Evolutionary conservation across 2,888 invertebrate genomes (phyloP), one percentile per base, ranked within the genome.

Genomic region (Tethea ocularis): DNA sequence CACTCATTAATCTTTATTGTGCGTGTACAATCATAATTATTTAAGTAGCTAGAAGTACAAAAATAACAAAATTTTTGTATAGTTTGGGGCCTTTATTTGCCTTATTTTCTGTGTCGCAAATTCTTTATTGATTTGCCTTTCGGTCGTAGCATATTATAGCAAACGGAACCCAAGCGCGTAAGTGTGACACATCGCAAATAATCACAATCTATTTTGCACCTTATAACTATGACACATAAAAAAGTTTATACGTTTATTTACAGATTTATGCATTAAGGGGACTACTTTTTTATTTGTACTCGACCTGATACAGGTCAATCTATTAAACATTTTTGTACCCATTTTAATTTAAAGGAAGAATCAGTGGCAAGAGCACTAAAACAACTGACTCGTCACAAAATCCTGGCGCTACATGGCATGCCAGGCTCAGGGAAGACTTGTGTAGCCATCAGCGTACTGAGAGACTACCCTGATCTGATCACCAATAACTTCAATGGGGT

Each of bases 341-440:
- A 33, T 41, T 59, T 71, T 74, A 1, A 74, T 58, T 71, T 74
- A 1, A 73, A 95, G 95, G 93, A 94, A 69, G 66, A 83, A 61
- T 82, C 89, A 67, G 86, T 96, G 52, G 90, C 88, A 52, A 63
- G 71, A n/a, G 88, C 87, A 57, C 77, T 96, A 38, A 78, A 78
- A 56, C 72, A 76, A 1, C 77, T 96, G 23, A 74, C 87, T 26
- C 91, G 94, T 6, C 93, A 94, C 66, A 91, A 94, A 62, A 94
- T 95, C 64, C 83, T 96, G 2, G 95, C 94, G 0, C 87, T 96
- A 15, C 95, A 96, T 78, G 96, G 96, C 11, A 96, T 96, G 95
- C 93, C 95, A n/a, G 96, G 96, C 1, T 95, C 94, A 68, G 97
- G 96, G 26, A 96, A 96, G 87, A 95, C 96, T 0, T 94, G 95